Evolutionary conservation across 2,113 vertebrate genomes (phyloP).

Genomic region (Tragelaphus scriptus): DNA sequence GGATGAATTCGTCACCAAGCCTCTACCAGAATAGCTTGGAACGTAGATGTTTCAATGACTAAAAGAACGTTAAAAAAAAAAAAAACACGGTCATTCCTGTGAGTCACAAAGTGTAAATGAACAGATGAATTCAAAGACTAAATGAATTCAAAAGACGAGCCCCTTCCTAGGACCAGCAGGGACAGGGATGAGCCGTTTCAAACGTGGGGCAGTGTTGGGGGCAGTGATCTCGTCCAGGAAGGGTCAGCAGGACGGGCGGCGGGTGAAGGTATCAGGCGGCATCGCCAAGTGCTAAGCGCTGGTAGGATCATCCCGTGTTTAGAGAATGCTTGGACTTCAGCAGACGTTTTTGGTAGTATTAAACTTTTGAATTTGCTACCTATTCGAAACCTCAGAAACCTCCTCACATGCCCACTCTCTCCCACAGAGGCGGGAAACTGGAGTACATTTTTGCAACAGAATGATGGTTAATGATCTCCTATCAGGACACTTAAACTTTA

Average conservation of each 20-base stretch:
- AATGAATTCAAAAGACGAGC: constrained; percentile 4
- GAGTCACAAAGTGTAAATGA: constrained; percentile 24
- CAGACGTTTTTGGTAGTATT: neutral
- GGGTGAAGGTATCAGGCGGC: neutral
- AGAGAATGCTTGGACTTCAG: neutral
- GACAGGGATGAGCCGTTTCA: neutral
- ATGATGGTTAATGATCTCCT: neutral
- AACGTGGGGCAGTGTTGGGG: neutral
- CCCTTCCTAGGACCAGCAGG: neutral
- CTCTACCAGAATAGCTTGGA: constrained; percentile 55
- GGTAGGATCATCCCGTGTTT: neutral
- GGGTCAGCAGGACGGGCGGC: neutral
- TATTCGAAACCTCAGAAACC: neutral
- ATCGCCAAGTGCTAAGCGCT: neutral
- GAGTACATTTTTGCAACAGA: neutral
- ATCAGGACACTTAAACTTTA: neutral
- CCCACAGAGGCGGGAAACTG: neutral
- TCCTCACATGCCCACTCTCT: fast-evolving
- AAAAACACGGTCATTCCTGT: neutral
- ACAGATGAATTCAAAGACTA: neutral
- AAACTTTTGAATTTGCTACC: neutral
- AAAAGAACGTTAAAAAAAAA: constrained; percentile 32
- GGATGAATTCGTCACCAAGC: constrained; percentile 49
- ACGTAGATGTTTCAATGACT: constrained; percentile 41
- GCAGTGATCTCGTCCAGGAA: neutral